Conservation (phyloP, 2,888 invertebrate species). For the Odontomyia ornata region DNA sequence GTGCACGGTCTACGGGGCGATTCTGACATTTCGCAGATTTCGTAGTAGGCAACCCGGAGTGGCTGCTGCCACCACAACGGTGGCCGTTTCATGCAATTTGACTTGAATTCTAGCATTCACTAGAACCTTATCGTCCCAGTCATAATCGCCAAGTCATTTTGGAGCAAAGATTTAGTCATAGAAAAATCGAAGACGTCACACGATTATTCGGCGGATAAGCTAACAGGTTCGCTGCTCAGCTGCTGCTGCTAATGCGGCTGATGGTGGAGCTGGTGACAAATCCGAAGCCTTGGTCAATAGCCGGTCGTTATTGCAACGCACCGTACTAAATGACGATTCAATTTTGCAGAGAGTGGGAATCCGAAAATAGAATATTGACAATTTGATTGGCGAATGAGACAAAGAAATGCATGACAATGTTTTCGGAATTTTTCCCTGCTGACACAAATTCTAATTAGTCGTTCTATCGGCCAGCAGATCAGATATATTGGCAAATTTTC, state of each 20-base stretch:
- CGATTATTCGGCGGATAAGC: background rate
- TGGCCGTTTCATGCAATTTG: background rate
- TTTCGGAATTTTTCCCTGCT: background rate
- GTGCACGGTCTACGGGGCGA: background rate
- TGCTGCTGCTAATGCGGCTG: background rate
- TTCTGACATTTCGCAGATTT: background rate
- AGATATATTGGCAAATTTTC: too few species aligned
- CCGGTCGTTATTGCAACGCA: background rate
- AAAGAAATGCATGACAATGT: background rate
- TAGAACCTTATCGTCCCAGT: background rate
- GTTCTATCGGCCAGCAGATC: too few species aligned
- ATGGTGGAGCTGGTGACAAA: background rate
- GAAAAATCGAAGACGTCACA: background rate
- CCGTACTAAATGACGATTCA: background rate
- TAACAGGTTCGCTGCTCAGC: background rate
- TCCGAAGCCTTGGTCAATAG: background rate
- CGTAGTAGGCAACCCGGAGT: background rate
- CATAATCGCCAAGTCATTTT: background rate
- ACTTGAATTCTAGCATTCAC: background rate
- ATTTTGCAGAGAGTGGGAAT: background rate
- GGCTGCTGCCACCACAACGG: too few species aligned
- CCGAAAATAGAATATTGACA: constrained; percentile 18
- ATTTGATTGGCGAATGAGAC: background rate
- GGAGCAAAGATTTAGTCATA: background rate
- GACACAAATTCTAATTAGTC: background rate